Conservation (phyloP, 2,113 vertebrate genomes). For the Orcinus orca region DNA sequence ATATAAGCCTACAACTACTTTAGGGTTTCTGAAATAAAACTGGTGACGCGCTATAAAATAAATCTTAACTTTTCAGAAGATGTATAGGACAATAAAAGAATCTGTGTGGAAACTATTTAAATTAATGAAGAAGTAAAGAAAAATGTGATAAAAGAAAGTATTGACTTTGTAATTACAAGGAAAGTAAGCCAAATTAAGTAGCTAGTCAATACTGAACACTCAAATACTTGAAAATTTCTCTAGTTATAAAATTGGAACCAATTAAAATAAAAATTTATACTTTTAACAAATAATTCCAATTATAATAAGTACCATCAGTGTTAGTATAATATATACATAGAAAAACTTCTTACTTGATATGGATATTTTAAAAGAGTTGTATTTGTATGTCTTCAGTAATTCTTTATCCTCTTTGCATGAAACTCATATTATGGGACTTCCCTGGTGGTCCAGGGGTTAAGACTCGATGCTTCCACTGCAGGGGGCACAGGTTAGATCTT, state of each 20-base stretch:
- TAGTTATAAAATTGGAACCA: slow-evolving; percentile 37
- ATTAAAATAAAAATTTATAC: slow-evolving; percentile 39
- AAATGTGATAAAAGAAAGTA: slow-evolving; percentile 47
- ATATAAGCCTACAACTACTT: neutral
- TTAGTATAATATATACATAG: neutral
- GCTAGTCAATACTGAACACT: slow-evolving; percentile 45
- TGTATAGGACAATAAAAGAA: slow-evolving; percentile 20
- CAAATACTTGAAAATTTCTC: neutral
- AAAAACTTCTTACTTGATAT: neutral
- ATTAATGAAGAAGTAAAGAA: slow-evolving; percentile 40
- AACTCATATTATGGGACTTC: neutral
- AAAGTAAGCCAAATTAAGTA: slow-evolving; percentile 5
- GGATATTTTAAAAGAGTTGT: slow-evolving; percentile 24
- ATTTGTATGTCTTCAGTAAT: neutral
- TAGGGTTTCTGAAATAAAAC: slow-evolving; percentile 47
- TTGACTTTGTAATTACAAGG: neutral
- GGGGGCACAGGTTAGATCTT: too few relatives aligned
- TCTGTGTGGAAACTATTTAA: neutral
- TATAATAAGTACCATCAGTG: neutral
- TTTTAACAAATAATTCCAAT: slow-evolving; percentile 42
- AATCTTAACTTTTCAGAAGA: neutral
- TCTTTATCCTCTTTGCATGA: neutral
- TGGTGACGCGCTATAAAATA: slow-evolving; percentile 29
- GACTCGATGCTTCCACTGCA: too few relatives aligned
- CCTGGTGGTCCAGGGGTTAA: too few relatives aligned